phyloP scores from a whole-genome alignment of 2,888 invertebrate genomes.

The Prosapia bicincta region DNA sequence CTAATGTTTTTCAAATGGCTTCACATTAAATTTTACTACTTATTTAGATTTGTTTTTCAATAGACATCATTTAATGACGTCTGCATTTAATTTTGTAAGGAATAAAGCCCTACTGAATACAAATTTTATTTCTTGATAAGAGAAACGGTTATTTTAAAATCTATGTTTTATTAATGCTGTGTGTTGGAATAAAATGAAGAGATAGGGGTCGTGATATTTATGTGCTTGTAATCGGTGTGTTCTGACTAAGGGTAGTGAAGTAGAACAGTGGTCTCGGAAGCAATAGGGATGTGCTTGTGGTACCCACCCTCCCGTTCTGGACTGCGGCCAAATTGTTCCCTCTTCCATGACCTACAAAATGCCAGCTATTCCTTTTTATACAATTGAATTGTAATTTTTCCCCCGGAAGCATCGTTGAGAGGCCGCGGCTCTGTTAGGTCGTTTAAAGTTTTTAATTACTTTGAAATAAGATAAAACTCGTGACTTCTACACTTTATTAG shows the following conservation, averaged over 20 bases:
- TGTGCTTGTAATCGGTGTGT: not conserved
- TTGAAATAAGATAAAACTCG: not conserved
- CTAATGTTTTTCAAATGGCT: no score
- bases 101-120: no score
- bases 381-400: not conserved
- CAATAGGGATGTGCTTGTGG: slow-evolving; percentile 2
- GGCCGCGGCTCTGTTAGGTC: not conserved
- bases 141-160: not conserved
- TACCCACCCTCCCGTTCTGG: not conserved
- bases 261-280: not conserved
- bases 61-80: no score
- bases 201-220: not conserved
- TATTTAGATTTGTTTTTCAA: no score
- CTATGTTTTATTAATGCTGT: not conserved
- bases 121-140: not conserved
- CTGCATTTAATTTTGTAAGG: no score
- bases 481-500: not conserved
- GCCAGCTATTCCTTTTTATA: not conserved
- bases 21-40: no score
- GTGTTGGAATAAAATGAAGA: not conserved
- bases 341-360: not conserved
- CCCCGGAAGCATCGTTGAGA: not conserved
- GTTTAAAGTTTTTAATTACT: not conserved
- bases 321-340: not conserved
- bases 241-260: not conserved